These are phyloP conservation scores for Sycobia sp. DNA, from an alignment of 1,140 invertebrate species.

Conservation along the genomic window DNA sequence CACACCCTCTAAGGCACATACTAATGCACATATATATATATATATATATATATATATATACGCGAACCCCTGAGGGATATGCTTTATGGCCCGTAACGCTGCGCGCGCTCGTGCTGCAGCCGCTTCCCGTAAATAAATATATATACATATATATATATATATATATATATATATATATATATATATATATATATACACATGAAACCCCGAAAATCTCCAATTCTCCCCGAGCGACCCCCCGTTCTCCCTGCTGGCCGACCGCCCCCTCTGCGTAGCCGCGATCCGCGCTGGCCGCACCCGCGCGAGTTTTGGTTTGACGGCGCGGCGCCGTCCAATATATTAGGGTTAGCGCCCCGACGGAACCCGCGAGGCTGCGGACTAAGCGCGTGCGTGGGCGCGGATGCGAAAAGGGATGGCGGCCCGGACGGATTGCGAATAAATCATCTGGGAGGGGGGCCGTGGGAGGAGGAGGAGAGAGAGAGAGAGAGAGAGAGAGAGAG, in stretches of 20 bases:
- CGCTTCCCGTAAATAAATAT: no score
- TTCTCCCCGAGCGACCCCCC: no score
- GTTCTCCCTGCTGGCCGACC: no score
- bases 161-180: no score
- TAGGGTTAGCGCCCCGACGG: conserved; percentile 45
- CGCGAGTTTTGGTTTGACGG: conserved; percentile 38
- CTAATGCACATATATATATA: conserved; percentile 21
- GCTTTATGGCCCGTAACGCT: conserved; percentile 56
- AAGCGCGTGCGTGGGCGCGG: conserved; percentile 12
- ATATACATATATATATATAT: no score
- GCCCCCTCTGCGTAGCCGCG: conserved; percentile 5
- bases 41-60: no score
- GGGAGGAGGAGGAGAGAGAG: no score
- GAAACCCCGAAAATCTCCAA: no score
- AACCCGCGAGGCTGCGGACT: conserved; percentile 19
- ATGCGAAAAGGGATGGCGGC: background rate
- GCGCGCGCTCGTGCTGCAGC: no score
- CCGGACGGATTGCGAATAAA: conserved; percentile 14
- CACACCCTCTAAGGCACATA: background rate
- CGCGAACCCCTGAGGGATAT: no score
- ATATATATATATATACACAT: no score
- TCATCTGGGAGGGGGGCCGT: background rate
- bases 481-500: no score
- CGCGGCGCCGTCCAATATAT: conserved; percentile 50
- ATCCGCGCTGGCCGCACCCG: conserved; percentile 22